Base-by-base conservation (phyloP, 2,113 vertebrate genomes). In the Silurus asotus region DNA sequence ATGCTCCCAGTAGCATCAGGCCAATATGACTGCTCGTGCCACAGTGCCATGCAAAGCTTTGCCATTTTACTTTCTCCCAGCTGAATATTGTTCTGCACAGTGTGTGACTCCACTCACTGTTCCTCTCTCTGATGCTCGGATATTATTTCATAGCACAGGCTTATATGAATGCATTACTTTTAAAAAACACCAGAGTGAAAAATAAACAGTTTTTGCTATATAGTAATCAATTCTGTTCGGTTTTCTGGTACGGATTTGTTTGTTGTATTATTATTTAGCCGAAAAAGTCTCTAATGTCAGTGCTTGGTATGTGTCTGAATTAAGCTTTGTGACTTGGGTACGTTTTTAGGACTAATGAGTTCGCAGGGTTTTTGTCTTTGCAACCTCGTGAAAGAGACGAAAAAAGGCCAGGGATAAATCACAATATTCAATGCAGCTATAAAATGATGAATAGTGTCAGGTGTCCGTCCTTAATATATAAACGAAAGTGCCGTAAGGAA, bases 1-100 rank as follows among this genome's bases (percentile, higher is more conserved):
- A 82, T 85, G 62, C 76, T 85, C 84, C 62, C 75, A 58, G 84
- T 67, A 48, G 61, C 49, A 69, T 77, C 70, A 67, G 59, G 59
- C n/a, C 37, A 62, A 77, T 64, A 64, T 84, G 74, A 56, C 74
- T 28, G 48, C 49, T 51, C 45, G 61, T 64, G 70, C 58, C 59
- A 77, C 74, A 65, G n/a, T 56, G 84, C 61, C 19, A 49, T 8
- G 28, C 19, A 48, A 70, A 58, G 64, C 62, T 70, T 6, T 28
- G 15, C 77, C 20, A n/a, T 69, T 59, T 86, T 48, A 51, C 77
- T 62, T 55, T 81, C 65, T 48, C 53, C 55, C 15, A n/a, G 49
- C 55, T 64, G 72, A 72, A 77, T 13, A 28, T 14, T n/a, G 10
- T 19, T 53, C 59, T 49, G 48, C 25, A 64, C 58, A n/a, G 53